Conservation (phyloP, 2,113 vertebrate genomes). For the Leptosomus discolor region DNA sequence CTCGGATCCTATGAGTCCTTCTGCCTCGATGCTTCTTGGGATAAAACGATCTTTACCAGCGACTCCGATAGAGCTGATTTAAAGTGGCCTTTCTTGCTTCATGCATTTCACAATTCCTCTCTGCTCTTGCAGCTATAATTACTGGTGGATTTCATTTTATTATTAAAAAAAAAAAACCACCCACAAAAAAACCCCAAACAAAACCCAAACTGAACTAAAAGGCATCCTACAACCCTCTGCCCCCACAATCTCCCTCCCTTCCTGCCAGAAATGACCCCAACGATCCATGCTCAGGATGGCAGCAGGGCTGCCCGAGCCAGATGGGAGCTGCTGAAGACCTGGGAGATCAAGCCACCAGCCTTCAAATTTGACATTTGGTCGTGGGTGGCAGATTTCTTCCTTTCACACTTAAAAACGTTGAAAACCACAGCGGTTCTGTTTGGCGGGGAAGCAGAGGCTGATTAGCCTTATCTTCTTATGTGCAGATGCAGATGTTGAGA, state of each 20-base stretch:
- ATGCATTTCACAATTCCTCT: neutral
- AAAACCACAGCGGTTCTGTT: neutral
- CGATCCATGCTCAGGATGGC: neutral
- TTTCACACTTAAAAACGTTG: neutral
- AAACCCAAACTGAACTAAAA: neutral
- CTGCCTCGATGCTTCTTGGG: conserved; percentile 25
- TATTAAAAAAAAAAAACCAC: neutral
- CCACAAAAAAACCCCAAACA: neutral
- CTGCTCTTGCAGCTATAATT: neutral
- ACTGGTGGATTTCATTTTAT: neutral
- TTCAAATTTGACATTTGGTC: conserved; percentile 25
- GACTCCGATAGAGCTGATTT: neutral
- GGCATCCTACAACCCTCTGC: neutral
- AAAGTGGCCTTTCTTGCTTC: neutral
- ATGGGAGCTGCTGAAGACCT: conserved; percentile 19
- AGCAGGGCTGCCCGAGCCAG: neutral
- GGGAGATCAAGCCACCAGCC: neutral
- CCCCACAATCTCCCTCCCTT: neutral
- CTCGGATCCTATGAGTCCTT: neutral
- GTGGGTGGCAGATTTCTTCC: neutral
- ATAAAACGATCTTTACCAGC: conserved; percentile 7
- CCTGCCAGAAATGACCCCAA: neutral
- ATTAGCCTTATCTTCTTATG: neutral
- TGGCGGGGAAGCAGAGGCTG: neutral
- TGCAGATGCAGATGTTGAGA: neutral